These are phyloP conservation scores for Mystacides longicornis DNA, from an alignment of 2,888 invertebrate species.

Conservation along the genomic window DNA sequence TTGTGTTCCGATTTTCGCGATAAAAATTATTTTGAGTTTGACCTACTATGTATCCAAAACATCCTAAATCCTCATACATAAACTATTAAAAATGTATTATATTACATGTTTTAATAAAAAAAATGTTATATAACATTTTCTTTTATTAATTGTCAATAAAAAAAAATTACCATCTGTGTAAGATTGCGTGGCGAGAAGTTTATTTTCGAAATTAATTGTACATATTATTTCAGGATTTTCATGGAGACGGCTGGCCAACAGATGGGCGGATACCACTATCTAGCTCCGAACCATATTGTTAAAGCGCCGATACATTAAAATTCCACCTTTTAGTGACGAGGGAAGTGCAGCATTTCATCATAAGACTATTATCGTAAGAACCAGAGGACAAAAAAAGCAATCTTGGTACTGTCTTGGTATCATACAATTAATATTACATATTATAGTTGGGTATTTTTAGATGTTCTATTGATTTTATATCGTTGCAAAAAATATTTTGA, in stretches of 20 bases:
- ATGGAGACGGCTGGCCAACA: constrained; percentile 91
- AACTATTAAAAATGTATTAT: no score
- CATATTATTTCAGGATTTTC: constrained; percentile 71
- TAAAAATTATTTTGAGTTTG: no score
- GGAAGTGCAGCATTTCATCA: not conserved
- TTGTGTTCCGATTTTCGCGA: no score
- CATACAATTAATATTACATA: constrained; percentile 15
- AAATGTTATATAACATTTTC: no score
- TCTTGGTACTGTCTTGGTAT: constrained; percentile 25
- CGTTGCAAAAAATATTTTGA: not conserved
- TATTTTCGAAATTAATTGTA: no score
- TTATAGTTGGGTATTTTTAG: not conserved
- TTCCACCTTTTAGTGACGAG: not conserved
- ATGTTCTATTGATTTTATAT: not conserved
- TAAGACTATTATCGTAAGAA: constrained; percentile 21
- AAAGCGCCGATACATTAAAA: constrained; percentile 82
- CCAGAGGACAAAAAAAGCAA: constrained; percentile 23
- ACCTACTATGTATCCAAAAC: no score
- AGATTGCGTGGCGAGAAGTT: no score
- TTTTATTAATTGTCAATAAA: no score
- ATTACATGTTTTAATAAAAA: no score
- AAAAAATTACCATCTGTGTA: no score
- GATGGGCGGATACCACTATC: constrained; percentile 85
- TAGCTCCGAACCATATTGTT: constrained; percentile 87
- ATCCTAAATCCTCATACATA: no score